Base-by-base conservation (phyloP, 2,113 vertebrate species). In the Pyrgilauda ruficollis region DNA sequence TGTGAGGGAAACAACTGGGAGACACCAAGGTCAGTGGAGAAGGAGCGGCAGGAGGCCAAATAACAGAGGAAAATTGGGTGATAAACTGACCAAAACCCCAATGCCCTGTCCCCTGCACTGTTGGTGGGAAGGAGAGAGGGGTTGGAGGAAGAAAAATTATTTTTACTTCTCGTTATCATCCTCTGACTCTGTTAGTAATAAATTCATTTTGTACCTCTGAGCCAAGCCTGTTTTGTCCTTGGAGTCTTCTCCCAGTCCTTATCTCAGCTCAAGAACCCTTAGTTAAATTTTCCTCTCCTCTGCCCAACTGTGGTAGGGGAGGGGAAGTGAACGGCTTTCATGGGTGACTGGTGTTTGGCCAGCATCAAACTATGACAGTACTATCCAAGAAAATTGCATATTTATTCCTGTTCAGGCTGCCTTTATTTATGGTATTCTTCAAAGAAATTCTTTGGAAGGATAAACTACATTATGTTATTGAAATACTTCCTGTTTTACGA, bases 61-160 rank as follows among this genome's bases (percentile, higher is more conserved):
- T n/a, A 31, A 13, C 0, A 0, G 50, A 15, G 24, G 10, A 11
- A 35, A 58, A 39, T 9, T 2, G 3, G 19, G 28, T 17, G 18
- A 21, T 0, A 1, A 33, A 33, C 43, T 49, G 28, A n/a, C 53
- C 35, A 41, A 49, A 81, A 28, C 9, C 18, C n/a, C 28, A 28
- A 8, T 0, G 1, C 3, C 7, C 64, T 23, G 64, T 17, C 30
- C 19, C 23, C 18, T 27, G n/a, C 1, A 0, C 9, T 49, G 44
- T 3, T 2, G 1, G 28, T 41, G 35, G 35, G 35, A 28, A 50
- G 19, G 19, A 82, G 30, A 7, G 9, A 59, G 8, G 8, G 11
- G 7, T 2, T 59, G 23, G 11, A 5, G 15, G 18, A 17, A 53
- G 24, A 46, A 82, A 82, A 28, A 9, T 22, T 27, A 8, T 11